These are phyloP conservation scores for Amphiura filiformis DNA, from an alignment of 35 echinoderm and acorn worm genomes.

Conservation along the genomic window DNA sequence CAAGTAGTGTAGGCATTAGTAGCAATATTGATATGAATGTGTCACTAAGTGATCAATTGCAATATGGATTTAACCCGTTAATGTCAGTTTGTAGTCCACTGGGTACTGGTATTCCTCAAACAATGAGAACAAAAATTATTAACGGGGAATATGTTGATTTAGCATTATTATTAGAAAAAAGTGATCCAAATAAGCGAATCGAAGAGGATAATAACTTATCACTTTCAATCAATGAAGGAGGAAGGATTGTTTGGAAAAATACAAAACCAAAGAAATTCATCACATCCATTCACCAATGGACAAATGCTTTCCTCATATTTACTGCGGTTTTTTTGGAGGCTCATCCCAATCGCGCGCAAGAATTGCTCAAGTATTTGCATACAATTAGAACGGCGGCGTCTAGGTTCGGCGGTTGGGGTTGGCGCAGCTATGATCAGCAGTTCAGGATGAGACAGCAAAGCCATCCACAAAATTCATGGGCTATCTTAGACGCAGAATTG, in stretches of 20 bases:
- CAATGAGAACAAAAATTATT: too few relatives aligned
- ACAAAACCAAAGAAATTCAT: neutral
- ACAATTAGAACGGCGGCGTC: neutral
- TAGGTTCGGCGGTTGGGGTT: constrained; percentile 4
- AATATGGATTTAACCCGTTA: too few relatives aligned
- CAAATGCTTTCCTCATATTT: constrained; percentile 16
- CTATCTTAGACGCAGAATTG: constrained; percentile 12
- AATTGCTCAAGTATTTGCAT: neutral
- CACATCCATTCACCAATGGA: constrained; percentile 4
- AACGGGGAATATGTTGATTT: too few relatives aligned
- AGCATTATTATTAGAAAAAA: too few relatives aligned
- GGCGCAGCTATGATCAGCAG: constrained; percentile 3
- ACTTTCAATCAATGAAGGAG: neutral
- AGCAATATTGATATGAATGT: too few relatives aligned
- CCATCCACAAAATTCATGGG: constrained; percentile 4
- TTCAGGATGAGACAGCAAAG: constrained; percentile 13
- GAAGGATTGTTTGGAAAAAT: neutral
- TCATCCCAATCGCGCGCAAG: neutral
- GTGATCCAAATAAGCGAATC: too few relatives aligned
- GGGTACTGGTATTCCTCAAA: too few relatives aligned
- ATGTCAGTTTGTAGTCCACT: too few relatives aligned
- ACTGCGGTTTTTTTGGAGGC: neutral
- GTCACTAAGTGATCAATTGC: too few relatives aligned
- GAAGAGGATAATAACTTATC: too few relatives aligned
- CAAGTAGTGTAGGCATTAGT: too few relatives aligned